Evolutionary conservation across 2,113 vertebrate genomes (phyloP).

Genomic region (Syrrhaptes paradoxus): DNA sequence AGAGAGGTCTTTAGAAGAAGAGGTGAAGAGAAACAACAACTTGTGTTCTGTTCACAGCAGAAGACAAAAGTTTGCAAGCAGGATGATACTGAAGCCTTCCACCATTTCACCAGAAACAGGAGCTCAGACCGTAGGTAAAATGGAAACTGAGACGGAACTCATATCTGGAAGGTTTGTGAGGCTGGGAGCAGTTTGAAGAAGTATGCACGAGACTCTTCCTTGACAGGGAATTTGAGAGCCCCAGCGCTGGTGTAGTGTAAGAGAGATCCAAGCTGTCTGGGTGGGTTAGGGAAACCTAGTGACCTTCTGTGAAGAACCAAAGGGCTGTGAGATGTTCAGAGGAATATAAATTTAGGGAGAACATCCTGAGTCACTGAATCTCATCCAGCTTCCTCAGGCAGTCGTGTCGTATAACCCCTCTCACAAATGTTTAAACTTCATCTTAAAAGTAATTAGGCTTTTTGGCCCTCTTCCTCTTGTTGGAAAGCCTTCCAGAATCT

Average conservation of each 20-base stretch:
- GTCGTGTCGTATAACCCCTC: background rate
- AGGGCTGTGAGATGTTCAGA: background rate
- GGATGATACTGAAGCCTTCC: background rate
- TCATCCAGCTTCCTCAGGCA: background rate
- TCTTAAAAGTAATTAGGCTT: background rate
- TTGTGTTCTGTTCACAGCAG: background rate
- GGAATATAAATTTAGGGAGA: background rate
- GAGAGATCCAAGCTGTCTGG: background rate
- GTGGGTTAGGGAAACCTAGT: background rate
- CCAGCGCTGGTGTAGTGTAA: background rate
- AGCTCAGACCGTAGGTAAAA: background rate
- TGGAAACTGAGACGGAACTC: background rate
- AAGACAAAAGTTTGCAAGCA: background rate
- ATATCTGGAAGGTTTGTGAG: rapidly evolving
- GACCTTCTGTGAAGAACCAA: background rate
- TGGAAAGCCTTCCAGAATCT: conserved; percentile 1
- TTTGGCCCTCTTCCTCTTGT: background rate
- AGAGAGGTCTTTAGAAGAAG: background rate
- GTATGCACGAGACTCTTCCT: background rate
- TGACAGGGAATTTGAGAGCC: rapidly evolving
- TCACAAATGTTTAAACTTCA: background rate
- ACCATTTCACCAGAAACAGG: background rate
- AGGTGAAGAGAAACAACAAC: background rate
- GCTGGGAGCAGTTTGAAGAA: background rate
- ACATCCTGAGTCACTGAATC: background rate